Evolutionary conservation across 2,888 invertebrate species (phyloP).

Genomic region (Ennomos erosarius): DNA sequence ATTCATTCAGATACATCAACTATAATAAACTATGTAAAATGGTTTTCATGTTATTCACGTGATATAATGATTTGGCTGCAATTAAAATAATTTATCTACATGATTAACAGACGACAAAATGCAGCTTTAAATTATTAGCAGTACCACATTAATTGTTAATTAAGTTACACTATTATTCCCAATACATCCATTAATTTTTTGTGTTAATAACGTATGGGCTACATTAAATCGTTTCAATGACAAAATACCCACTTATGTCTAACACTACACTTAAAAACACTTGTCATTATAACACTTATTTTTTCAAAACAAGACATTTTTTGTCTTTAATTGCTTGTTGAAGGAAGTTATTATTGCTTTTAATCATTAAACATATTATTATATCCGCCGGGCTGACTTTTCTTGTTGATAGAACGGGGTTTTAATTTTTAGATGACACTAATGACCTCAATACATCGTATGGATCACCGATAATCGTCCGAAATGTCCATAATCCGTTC

Average conservation of each 20-base stretch:
- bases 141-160: constrained; percentile 24
- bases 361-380: constrained; percentile 28
- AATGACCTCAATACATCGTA: constrained; percentile 42
- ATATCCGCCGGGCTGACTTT: constrained; percentile 25
- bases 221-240: constrained; percentile 23
- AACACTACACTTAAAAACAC: constrained; percentile 25
- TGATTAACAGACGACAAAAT: constrained; percentile 34
- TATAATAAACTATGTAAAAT: constrained; percentile 12
- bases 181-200: no score
- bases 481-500: constrained; percentile 50
- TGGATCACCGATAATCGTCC: constrained; percentile 44
- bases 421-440: constrained; percentile 25
- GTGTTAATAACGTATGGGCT: constrained; percentile 1
- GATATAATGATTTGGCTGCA: constrained; percentile 2
- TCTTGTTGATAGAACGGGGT: constrained; percentile 3
- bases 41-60: not conserved
- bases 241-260: constrained; percentile 9
- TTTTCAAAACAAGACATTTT: constrained; percentile 34
- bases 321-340: constrained; percentile 38
- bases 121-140: constrained; percentile 38
- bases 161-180: no score
- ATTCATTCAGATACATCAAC: not conserved
- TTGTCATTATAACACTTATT: constrained; percentile 40
- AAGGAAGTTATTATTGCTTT: constrained; percentile 39
- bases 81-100: constrained; percentile 13